These are phyloP conservation scores for Nycteola revayana DNA, from an alignment of 2,888 invertebrate genomes.

Conservation along the genomic window DNA sequence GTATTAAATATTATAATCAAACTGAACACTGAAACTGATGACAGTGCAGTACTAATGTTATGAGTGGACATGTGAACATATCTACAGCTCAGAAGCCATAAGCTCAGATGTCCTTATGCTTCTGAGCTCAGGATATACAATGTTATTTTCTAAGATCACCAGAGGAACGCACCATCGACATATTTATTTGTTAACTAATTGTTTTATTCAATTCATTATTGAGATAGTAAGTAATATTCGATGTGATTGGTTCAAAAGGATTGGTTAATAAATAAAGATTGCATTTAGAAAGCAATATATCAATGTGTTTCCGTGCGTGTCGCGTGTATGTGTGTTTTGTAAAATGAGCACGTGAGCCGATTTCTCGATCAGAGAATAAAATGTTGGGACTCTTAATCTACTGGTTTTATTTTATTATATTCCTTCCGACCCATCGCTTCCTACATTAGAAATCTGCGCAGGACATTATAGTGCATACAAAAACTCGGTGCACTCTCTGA, in stretches of 20 bases:
- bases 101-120: no score
- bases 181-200: neutral
- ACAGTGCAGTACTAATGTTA: no score
- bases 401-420: constrained; percentile 40
- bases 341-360: neutral
- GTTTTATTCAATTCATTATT: no score
- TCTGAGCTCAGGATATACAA: constrained; percentile 2
- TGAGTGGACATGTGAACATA: neutral
- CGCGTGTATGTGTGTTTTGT: neutral
- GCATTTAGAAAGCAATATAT: constrained; percentile 1
- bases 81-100: no score
- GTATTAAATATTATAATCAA: no score
- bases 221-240: no score
- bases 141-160: neutral
- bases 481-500: no score
- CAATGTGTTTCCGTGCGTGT: neutral
- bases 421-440: no score
- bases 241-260: no score
- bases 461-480: no score
- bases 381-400: constrained; percentile 44
- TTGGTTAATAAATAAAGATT: neutral
- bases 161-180: neutral
- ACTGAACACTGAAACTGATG: no score
- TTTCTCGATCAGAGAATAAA: constrained; percentile 58
- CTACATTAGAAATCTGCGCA: no score